phyloP scores from a whole-genome alignment of 2,888 invertebrate genomes.

The Drosophila pseudotalamancana region DNA sequence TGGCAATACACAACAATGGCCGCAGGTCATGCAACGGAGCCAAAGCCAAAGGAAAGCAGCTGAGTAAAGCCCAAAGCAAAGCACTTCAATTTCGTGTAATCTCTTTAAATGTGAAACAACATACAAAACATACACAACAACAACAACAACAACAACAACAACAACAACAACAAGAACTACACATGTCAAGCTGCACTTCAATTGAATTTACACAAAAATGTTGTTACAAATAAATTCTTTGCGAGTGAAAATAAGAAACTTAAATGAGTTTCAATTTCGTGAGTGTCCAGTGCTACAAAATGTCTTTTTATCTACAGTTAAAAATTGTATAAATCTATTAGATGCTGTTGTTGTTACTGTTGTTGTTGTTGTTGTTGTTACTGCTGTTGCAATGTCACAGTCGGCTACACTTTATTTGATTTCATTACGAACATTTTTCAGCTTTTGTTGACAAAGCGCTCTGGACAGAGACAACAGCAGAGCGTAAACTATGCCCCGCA shows the following conservation, averaged over 20 bases:
- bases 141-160: slow-evolving; percentile 24
- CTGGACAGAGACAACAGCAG: slow-evolving; percentile 3
- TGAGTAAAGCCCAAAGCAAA: slow-evolving; percentile 34
- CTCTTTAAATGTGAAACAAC: slow-evolving; percentile 75
- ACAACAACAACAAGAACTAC: slow-evolving; percentile 10
- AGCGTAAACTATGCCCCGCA: not conserved
- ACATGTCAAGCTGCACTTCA: slow-evolving; percentile 54
- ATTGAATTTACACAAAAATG: slow-evolving; percentile 35
- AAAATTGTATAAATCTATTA: slow-evolving; percentile 69
- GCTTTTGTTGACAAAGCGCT: slow-evolving; percentile 54
- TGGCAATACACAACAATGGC: slow-evolving; percentile 59
- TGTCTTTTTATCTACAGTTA: slow-evolving; percentile 58
- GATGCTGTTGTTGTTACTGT: slow-evolving; percentile 34
- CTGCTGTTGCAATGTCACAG: slow-evolving; percentile 56
- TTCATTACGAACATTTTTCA: slow-evolving; percentile 61
- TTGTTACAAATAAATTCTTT: slow-evolving; percentile 46
- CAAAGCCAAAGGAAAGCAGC: slow-evolving; percentile 20
- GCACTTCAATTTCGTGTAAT: slow-evolving; percentile 77
- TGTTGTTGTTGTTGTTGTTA: slow-evolving; percentile 11
- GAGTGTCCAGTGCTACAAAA: slow-evolving; percentile 37
- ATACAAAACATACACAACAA: slow-evolving; percentile 34
- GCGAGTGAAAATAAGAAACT: slow-evolving; percentile 47
- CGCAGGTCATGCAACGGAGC: slow-evolving; percentile 60
- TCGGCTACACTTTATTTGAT: slow-evolving; percentile 63
- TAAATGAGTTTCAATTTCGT: slow-evolving; percentile 72